Evolutionary conservation across 2,888 invertebrate genomes (phyloP), one percentile per base, ranked within the genome.

Genomic region (Chrysolina haemoptera): DNA sequence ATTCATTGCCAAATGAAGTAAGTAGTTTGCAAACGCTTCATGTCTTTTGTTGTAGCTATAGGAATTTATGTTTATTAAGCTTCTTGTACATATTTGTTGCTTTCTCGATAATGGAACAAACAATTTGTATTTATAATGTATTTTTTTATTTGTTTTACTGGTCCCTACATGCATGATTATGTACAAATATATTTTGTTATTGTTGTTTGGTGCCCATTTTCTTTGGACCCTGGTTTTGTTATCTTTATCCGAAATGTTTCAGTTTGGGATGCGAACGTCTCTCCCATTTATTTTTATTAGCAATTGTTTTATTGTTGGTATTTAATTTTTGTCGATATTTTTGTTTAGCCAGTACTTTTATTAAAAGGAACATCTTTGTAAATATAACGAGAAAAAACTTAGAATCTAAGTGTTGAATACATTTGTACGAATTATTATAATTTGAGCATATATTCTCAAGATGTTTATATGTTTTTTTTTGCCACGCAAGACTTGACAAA

Each of bases 401-500:
- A 83, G 82, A 79, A 78, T 78, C 71, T 84, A 83, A 83, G 83
- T 83, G 83, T 85, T 85, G 77, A 75, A 73, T 78, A 80, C 76
- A 75, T 79, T 82, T 84, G 81, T 84, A 83, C 82, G 84, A 81
- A 83, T 84, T 84, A 83, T 83, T 85, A 83, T 83, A 73, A 81
- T 79, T 78, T 80, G 22, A 80, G 79, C 81, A 80, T 82, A 82
- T 82, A 80, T 79, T 82, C 82, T 81, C 72, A 71, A 81, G 70
- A 79, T 81, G 77, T 79, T 77, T 78, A 78, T 79, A 82, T 78
- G 75, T 80, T 84, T 83, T 84, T 83, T 81, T 83, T 83, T 79
- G 82, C 85, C 82, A 82, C 84, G 84, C 85, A 86, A 86, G 86
- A 85, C 85, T 86, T 86, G 84, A 86, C 82, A 84, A 76, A 85